Evolutionary conservation across 2,888 invertebrate species (phyloP).

Genomic region (Meteorus cinctellus): DNA sequence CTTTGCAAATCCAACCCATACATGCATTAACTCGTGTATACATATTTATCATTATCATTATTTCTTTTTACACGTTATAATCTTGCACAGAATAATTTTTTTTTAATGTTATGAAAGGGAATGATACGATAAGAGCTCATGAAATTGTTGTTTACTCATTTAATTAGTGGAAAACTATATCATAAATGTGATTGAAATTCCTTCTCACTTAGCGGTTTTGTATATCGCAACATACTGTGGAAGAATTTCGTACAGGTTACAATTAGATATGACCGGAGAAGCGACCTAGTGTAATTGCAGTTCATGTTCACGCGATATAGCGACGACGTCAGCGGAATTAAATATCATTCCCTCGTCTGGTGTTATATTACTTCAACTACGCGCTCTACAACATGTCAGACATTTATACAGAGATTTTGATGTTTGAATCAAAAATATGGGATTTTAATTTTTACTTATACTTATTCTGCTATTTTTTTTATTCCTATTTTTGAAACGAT

Average conservation of each 20-base stretch:
- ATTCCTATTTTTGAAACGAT: neutral
- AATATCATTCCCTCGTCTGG: neutral
- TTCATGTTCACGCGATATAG: neutral
- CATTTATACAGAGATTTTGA: constrained; percentile 2
- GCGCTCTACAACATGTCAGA: neutral
- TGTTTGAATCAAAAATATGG: neutral
- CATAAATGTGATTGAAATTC: too few relatives aligned
- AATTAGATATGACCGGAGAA: neutral
- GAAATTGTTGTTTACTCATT: too few relatives aligned
- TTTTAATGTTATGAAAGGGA: too few relatives aligned
- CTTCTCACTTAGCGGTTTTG: too few relatives aligned
- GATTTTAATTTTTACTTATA: neutral
- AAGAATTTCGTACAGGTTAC: neutral
- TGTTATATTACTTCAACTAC: neutral
- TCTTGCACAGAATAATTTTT: neutral
- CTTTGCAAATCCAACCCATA: constrained; percentile 39
- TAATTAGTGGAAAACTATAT: too few relatives aligned
- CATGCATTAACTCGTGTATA: neutral
- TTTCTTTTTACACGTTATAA: neutral
- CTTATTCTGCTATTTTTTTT: neutral
- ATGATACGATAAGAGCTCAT: too few relatives aligned
- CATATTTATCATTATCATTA: neutral
- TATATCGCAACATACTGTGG: too few relatives aligned
- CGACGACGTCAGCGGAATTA: neutral
- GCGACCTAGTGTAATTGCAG: neutral